Evolutionary conservation across 92 coral and sea anemone species (phyloP).

Genomic region (Scolanthus callimorphus): DNA sequence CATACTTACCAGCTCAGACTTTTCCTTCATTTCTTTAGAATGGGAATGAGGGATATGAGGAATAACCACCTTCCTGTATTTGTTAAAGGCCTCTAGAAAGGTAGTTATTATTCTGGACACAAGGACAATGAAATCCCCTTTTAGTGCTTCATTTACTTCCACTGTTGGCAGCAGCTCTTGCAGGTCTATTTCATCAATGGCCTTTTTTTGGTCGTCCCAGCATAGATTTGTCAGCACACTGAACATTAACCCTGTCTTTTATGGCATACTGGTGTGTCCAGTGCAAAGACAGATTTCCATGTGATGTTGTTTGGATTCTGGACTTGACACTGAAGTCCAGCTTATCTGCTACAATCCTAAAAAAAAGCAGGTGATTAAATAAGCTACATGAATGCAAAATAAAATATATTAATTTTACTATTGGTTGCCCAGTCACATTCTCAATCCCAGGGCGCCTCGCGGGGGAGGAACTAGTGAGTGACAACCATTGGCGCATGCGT

Average conservation of each 20-base stretch:
- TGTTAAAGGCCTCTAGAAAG: constrained; percentile 25
- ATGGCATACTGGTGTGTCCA: constrained; percentile 52
- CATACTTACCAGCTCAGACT: constrained; percentile 30
- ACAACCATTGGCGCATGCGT: no score
- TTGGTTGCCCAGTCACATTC: no score
- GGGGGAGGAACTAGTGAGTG: no score
- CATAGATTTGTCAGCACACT: no score
- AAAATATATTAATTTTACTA: constrained; percentile 1
- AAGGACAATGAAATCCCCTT: constrained; percentile 24
- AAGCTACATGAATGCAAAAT: constrained; percentile 1
- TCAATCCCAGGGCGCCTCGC: no score
- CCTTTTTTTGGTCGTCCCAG: no score
- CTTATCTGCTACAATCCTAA: constrained; percentile 47
- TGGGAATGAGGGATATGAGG: constrained; percentile 33
- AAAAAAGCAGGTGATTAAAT: constrained; percentile 2
- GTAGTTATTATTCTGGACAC: constrained; percentile 29
- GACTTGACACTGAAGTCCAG: constrained; percentile 34
- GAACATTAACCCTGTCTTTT: constrained; percentile 26
- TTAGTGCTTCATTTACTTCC: constrained; percentile 23
- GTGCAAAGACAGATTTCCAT: constrained; percentile 31
- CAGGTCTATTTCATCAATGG: constrained; percentile 19
- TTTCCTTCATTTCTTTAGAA: constrained; percentile 2
- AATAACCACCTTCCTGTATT: constrained; percentile 16
- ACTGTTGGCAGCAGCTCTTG: constrained; percentile 31
- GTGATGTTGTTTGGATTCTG: constrained; percentile 31